Evolutionary conservation across 2,113 vertebrate genomes (phyloP), one percentile per base, ranked within the genome.

Genomic region (Steatornis caripensis): DNA sequence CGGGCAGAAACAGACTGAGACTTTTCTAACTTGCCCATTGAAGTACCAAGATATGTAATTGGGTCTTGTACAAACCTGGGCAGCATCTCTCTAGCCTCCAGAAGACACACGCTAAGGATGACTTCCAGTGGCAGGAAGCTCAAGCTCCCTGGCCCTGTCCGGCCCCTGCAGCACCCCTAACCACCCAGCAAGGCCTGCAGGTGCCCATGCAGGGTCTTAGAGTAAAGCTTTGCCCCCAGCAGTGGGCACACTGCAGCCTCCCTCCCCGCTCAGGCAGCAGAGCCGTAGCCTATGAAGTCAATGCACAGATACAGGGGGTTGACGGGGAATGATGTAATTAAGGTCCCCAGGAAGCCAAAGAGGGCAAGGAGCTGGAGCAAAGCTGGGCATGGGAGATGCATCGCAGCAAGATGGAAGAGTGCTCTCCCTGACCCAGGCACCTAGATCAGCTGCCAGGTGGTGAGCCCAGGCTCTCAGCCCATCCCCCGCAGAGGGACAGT

Each of bases 371-470:
- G 48, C 6, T 26, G 23, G 6, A 62, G 24, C n/a, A 43, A n/a
- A 74, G 45, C 66, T 48, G 17, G n/a, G 34, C 61, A 29, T 24
- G 27, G 77, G 45, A 69, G 77, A 53, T 26, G 49, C 21, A 51
- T 19, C 43, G 36, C 0, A 0, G 39, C 2, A 1, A 64, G 43
- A 54, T 0, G 7, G 30, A 53, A 13, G 27, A 78, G 7, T 15
- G 61, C 26, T 43, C 68, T 17, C 49, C 39, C 66, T 34, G 49
- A 64, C 27, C 49, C 1, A 3, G 49, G 48, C 43, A 80, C 66
- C 43, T 7, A 16, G 2, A 72, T 36, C 26, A 41, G 54, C 11
- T 48, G 65, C 51, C 54, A 45, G 27, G 58, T 3, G 16, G 48
- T 12, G 37, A 85, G 48, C 48, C 4, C 18, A 45, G 46, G 60